Evolutionary conservation across 1,140 invertebrate genomes (phyloP).

Genomic region (Tetraneura akinire): DNA sequence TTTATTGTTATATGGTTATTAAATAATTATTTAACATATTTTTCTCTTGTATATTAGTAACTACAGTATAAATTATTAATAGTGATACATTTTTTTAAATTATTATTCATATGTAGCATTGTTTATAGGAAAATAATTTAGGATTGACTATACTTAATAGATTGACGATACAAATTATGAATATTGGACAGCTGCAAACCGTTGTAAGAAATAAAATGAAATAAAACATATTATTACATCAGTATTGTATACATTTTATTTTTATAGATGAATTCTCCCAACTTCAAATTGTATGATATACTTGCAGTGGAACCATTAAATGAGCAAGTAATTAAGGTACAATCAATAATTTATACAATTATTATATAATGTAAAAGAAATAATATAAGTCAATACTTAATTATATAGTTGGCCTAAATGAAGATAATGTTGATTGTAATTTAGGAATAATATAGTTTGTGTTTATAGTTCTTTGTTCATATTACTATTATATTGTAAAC

Average conservation of each 20-base stretch:
- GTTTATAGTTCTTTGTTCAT: no score
- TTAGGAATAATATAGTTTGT: no score
- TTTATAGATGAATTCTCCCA: neutral
- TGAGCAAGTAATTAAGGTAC: neutral
- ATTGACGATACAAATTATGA: conserved; percentile 4
- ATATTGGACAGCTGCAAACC: conserved; percentile 12
- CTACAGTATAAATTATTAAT: neutral
- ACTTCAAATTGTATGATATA: conserved; percentile 39
- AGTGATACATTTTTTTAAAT: neutral
- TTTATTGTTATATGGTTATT: neutral
- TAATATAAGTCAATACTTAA: no score
- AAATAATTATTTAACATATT: neutral
- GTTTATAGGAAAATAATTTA: neutral
- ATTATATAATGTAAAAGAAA: neutral
- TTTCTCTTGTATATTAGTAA: neutral
- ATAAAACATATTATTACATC: neutral
- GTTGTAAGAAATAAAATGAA: conserved; percentile 4
- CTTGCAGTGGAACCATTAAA: conserved; percentile 35
- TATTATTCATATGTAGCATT: neutral
- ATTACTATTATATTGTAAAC: no score
- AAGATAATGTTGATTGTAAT: no score
- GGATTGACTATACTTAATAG: neutral
- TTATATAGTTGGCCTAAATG: no score
- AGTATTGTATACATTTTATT: neutral
- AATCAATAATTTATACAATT: conserved; percentile 7